phyloP scores from a whole-genome alignment of 37 sponge, comb jelly and placozoan species.

The Hexactinellida sp. region DNA sequence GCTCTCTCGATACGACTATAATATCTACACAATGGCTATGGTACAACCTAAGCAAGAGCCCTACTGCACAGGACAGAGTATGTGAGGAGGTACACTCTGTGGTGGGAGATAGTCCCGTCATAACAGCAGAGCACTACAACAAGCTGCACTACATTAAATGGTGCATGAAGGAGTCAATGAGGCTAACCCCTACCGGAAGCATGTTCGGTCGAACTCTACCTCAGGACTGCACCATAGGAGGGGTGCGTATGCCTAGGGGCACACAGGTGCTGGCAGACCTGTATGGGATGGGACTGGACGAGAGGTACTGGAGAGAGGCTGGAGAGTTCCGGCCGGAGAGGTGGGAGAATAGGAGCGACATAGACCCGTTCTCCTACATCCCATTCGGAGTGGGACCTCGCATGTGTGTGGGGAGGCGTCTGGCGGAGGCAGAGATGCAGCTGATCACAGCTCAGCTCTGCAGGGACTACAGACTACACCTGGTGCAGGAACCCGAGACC shows the following conservation, averaged over 20 bases:
- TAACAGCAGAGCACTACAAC: not conserved
- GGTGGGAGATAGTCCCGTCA: not conserved
- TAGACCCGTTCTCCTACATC: constrained; percentile 21
- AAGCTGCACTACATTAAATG: not conserved
- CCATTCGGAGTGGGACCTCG: constrained; percentile 26
- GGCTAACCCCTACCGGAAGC: not conserved
- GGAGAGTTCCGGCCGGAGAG: not conserved
- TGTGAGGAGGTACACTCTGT: not conserved
- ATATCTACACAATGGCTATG: constrained; percentile 2
- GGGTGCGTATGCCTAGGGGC: not conserved
- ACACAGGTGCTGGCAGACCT: not conserved
- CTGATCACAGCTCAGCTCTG: constrained; percentile 5
- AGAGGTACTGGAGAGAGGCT: not conserved
- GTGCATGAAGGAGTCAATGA: not conserved
- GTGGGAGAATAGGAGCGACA: not conserved
- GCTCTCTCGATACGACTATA: not conserved
- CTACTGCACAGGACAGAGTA: not conserved
- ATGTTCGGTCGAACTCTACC: not conserved
- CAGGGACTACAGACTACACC: not conserved
- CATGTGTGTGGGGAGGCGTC: constrained; percentile 13
- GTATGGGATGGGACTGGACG: not conserved
- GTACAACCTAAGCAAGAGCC: not conserved
- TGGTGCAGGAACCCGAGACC: not conserved
- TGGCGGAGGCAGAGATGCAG: not conserved
- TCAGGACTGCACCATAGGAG: not conserved